These are phyloP conservation scores for Drosophila testacea DNA, from an alignment of 2,888 invertebrate species.

Conservation along the genomic window DNA sequence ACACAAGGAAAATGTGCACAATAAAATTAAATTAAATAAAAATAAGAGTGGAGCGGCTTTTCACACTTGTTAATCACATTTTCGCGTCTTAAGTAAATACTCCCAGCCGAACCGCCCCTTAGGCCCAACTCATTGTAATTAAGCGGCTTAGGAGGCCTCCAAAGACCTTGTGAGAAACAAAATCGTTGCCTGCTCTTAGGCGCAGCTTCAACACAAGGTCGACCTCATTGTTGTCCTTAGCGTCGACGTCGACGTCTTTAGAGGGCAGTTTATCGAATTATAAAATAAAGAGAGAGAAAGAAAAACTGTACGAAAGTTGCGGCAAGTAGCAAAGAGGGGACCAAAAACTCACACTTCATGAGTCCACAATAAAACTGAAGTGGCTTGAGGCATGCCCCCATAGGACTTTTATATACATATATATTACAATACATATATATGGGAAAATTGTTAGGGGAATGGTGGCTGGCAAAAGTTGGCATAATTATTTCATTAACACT, in stretches of 20 bases:
- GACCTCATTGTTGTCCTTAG: constrained; percentile 43
- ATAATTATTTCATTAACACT: constrained; percentile 83
- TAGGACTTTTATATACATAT: constrained; percentile 19
- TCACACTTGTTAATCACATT: constrained; percentile 82
- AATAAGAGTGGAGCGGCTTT: constrained; percentile 60
- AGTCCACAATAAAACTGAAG: constrained; percentile 77
- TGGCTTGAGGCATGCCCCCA: constrained; percentile 54
- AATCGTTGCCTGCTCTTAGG: constrained; percentile 73
- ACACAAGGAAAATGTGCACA: constrained; percentile 34
- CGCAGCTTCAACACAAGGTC: constrained; percentile 68
- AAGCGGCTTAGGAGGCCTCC: constrained; percentile 75
- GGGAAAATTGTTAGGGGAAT: constrained; percentile 22
- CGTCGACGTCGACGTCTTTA: constrained; percentile 54
- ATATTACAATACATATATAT: constrained; percentile 1
- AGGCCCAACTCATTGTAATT: constrained; percentile 78
- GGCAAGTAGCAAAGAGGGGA: constrained; percentile 1
- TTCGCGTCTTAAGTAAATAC: constrained; percentile 81
- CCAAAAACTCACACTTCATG: constrained; percentile 71
- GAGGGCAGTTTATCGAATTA: constrained; percentile 82
- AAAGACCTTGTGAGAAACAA: constrained; percentile 57
- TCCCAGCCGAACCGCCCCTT: constrained; percentile 6
- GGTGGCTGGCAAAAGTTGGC: constrained; percentile 67
- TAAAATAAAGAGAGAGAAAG: constrained; percentile 51
- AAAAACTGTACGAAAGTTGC: constrained; percentile 7
- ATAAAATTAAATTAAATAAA: constrained; percentile 61